Percentiles rank a stretch among this genome's conserved stretches.
phyloP scores from a whole-genome alignment of 1,140 invertebrate species.

The Psix sp. region DNA sequence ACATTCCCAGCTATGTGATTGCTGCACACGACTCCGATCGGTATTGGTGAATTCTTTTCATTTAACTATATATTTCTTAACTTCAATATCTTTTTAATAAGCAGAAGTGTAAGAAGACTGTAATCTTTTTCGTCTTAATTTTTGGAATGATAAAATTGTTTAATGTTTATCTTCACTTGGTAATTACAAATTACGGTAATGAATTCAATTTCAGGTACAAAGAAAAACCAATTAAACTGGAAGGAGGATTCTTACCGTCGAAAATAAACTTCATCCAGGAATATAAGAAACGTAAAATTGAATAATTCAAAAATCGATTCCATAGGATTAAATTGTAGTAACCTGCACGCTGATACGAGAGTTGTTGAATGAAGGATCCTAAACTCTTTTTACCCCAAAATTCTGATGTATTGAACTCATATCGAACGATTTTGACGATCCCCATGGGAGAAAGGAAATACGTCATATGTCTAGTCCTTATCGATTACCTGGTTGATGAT shows the following conservation, averaged over 20 bases:
- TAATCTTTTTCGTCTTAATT: not conserved
- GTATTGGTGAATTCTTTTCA: constrained; percentile 54
- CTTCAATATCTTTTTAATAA: too few species aligned
- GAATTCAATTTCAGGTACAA: constrained; percentile 68
- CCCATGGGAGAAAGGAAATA: constrained; percentile 47
- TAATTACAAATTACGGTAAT: too few species aligned
- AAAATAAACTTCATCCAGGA: constrained; percentile 69
- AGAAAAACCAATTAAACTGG: constrained; percentile 72
- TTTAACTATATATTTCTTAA: constrained; percentile 13
- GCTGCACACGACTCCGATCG: constrained; percentile 70
- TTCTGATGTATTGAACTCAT: constrained; percentile 21
- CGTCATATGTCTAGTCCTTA: constrained; percentile 62
- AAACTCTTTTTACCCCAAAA: constrained; percentile 38
- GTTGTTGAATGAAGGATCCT: constrained; percentile 24
- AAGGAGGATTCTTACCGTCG: constrained; percentile 73
- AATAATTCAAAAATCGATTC: constrained; percentile 51
- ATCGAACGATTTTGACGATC: constrained; percentile 48
- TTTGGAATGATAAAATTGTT: too few species aligned
- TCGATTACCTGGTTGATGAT: constrained; percentile 39
- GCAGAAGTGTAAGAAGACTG: too few species aligned
- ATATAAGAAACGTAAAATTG: constrained; percentile 68
- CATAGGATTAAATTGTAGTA: constrained; percentile 36
- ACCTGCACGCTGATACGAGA: constrained; percentile 10
- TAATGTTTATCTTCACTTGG: too few species aligned
- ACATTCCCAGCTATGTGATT: constrained; percentile 71